Conservation (phyloP, 2,888 invertebrate species). For the Hydrotaea diabolus region DNA sequence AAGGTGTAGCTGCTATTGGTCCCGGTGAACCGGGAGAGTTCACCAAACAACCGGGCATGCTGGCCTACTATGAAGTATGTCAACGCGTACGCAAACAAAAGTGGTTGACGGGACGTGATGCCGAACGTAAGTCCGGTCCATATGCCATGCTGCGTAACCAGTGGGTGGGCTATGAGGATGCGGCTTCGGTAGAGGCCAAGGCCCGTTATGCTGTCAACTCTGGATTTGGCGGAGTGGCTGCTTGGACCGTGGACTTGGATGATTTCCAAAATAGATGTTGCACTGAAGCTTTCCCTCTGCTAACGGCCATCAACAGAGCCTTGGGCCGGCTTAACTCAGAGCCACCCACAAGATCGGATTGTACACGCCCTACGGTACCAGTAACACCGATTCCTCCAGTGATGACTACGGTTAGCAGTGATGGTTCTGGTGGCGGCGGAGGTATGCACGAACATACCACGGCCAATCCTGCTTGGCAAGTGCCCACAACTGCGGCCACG, state of each 20-base stretch:
- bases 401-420: constrained; percentile 86
- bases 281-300: constrained; percentile 88
- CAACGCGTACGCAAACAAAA: constrained; percentile 85
- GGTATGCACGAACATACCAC: constrained; percentile 77
- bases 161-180: constrained; percentile 95
- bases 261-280: constrained; percentile 94
- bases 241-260: constrained; percentile 94
- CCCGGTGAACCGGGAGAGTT: constrained; percentile 91
- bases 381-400: constrained; percentile 89
- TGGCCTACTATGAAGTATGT: constrained; percentile 93
- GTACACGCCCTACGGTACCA: constrained; percentile 87
- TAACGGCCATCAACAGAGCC: constrained; percentile 89
- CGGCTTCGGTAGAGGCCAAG: constrained; percentile 88
- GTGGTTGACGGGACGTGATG: constrained; percentile 85
- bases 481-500: constrained; percentile 73
- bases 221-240: constrained; percentile 90
- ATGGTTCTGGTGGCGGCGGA: constrained; percentile 78
- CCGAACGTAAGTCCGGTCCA: constrained; percentile 84
- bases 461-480: constrained; percentile 74
- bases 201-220: constrained; percentile 87
- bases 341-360: constrained; percentile 83
- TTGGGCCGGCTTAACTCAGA: constrained; percentile 84
- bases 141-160: constrained; percentile 90
- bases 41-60: constrained; percentile 92
- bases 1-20: constrained; percentile 86